Conservation (phyloP, 2,888 invertebrate species). For the Pristionchus mayeri region DNA sequence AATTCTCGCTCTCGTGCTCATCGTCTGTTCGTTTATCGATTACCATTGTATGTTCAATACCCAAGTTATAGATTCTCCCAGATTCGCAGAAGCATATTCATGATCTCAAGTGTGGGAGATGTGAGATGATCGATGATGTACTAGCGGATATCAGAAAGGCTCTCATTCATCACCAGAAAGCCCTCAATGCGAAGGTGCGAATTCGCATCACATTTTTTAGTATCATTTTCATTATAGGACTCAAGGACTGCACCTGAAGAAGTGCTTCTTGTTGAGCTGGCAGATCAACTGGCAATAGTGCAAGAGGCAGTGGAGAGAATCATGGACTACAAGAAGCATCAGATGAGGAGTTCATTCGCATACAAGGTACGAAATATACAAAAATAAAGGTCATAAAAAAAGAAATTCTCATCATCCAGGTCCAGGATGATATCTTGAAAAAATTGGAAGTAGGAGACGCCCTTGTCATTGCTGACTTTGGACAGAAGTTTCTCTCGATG, state of each 20-base stretch:
- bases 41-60: no score
- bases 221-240: no score
- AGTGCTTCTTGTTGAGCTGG: background rate
- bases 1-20: background rate
- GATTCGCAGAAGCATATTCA: background rate
- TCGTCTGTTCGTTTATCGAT: background rate
- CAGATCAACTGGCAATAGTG: background rate
- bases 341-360: background rate
- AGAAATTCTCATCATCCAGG: background rate
- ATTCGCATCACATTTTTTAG: no score
- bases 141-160: background rate
- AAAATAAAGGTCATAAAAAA: background rate
- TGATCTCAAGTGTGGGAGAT: background rate
- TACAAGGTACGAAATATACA: background rate
- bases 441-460: slow-evolving; percentile 37
- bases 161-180: background rate
- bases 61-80: background rate
- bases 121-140: background rate
- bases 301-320: slow-evolving; percentile 12
- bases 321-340: slow-evolving; percentile 21
- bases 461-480: slow-evolving; percentile 51
- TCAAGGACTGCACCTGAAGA: background rate
- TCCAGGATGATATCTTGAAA: slow-evolving; percentile 1
- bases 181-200: background rate
- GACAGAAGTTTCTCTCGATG: slow-evolving; percentile 51